phyloP scores from a whole-genome alignment of 1,140 invertebrate genomes.

The Hirudo medicinalis region DNA sequence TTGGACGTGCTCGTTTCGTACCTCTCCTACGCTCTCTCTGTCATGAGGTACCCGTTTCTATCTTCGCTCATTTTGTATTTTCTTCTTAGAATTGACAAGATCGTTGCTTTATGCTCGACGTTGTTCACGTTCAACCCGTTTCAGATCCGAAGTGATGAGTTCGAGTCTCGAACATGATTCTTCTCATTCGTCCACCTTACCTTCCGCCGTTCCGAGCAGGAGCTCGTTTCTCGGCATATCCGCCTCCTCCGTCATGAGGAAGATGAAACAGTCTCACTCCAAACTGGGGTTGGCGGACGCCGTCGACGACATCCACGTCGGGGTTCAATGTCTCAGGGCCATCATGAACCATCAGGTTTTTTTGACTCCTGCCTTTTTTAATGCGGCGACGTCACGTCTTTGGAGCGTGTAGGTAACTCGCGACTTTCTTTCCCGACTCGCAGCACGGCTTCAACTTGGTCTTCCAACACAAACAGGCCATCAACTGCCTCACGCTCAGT shows the following conservation, averaged over 20 bases:
- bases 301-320: slow-evolving; percentile 96
- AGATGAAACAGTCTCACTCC: slow-evolving; percentile 19
- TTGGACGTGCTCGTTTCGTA: slow-evolving; percentile 93
- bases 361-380: no score
- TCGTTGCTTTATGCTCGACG: background rate
- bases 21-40: slow-evolving; percentile 52
- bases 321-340: slow-evolving; percentile 93
- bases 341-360: slow-evolving; percentile 98
- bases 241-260: background rate
- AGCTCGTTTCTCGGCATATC: slow-evolving; percentile 8
- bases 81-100: background rate
- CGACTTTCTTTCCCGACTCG: slow-evolving; percentile 32
- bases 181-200: no score
- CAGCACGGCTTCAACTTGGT: slow-evolving; percentile 98
- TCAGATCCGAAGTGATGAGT: no score
- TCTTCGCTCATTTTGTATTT: background rate
- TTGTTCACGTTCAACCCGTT: no score
- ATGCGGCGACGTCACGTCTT: no score
- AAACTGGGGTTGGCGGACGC: slow-evolving; percentile 87
- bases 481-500: slow-evolving; percentile 92
- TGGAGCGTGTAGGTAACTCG: no score
- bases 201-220: background rate
- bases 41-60: slow-evolving; percentile 34
- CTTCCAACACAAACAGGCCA: slow-evolving; percentile 90
- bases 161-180: no score